These are phyloP conservation scores for Molossus alvarezi DNA, from an alignment of 2,797 vertebrate genomes.

Conservation along the genomic window DNA sequence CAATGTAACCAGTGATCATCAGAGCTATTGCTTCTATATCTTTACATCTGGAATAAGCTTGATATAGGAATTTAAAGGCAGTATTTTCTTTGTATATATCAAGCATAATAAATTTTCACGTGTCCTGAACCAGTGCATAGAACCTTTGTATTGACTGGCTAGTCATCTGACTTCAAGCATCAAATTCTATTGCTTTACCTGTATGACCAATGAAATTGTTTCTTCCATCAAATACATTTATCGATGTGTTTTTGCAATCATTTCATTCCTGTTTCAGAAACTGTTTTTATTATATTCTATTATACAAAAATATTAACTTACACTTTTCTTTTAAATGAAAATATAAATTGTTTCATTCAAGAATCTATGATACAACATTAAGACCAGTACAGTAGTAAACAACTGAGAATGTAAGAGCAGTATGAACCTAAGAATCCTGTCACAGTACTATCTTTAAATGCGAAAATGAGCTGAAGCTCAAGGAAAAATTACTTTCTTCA, in stretches of 20 bases:
- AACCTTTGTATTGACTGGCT: background rate
- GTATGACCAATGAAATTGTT: background rate
- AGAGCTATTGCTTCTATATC: background rate
- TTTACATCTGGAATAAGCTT: background rate
- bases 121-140: background rate
- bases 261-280: constrained; percentile 39
- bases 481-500: background rate
- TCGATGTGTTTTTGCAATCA: background rate
- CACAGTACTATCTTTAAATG: background rate
- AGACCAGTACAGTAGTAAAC: background rate
- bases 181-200: background rate
- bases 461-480: background rate
- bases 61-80: background rate
- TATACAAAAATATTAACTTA: background rate
- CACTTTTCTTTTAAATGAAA: background rate
- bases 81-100: background rate
- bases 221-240: background rate
- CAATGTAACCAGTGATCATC: background rate
- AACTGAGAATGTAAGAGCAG: background rate
- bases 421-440: background rate
- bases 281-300: background rate
- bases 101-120: background rate
- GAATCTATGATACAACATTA: background rate
- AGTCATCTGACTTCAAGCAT: background rate
- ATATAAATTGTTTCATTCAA: background rate